Percentiles rank a stretch among this genome's conserved stretches.
Evolutionary conservation across 2,888 invertebrate species (phyloP).

Genomic region (Geotrupes spiniger): DNA sequence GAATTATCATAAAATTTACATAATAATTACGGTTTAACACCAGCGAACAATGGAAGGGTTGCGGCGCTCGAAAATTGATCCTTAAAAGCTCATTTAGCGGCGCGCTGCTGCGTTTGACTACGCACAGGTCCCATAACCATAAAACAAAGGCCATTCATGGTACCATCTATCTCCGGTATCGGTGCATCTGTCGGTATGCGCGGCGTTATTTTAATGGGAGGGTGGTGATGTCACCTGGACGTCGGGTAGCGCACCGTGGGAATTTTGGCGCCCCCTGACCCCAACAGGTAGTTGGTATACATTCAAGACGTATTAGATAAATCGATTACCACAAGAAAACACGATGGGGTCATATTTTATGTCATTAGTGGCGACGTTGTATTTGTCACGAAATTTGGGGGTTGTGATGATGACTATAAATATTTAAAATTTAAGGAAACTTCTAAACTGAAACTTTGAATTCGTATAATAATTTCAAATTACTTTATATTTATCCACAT

Average conservation of each 20-base stretch:
- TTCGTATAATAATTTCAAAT: no score
- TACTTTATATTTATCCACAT: no score
- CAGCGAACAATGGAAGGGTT: conserved; percentile 8
- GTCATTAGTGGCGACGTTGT: no score
- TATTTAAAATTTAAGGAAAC: no score
- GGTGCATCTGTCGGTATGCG: conserved; percentile 20
- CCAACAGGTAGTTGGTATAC: conserved; percentile 28
- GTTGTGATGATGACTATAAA: no score
- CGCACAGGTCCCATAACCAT: conserved; percentile 27
- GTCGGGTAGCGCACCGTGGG: conserved; percentile 27
- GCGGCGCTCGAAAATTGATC: conserved; percentile 14
- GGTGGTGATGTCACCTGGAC: conserved; percentile 25
- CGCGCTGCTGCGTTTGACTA: conserved; percentile 26
- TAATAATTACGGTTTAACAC: conserved; percentile 20
- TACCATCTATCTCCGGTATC: conserved; percentile 20
- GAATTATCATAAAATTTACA: conserved; percentile 16
- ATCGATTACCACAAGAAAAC: conserved; percentile 22
- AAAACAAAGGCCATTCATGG: conserved; percentile 33
- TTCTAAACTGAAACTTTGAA: no score
- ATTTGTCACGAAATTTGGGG: no score
- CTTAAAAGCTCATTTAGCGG: conserved; percentile 26
- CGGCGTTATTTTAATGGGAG: conserved; percentile 26
- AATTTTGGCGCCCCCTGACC: conserved; percentile 34
- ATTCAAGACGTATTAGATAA: conserved; percentile 30
- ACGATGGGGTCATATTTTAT: no score